A percentile compares a stretch with the other conserved stretches of the same genome.
Evolutionary conservation across 2,113 vertebrate genomes (phyloP).

Genomic region (Apodemus speciosus): DNA sequence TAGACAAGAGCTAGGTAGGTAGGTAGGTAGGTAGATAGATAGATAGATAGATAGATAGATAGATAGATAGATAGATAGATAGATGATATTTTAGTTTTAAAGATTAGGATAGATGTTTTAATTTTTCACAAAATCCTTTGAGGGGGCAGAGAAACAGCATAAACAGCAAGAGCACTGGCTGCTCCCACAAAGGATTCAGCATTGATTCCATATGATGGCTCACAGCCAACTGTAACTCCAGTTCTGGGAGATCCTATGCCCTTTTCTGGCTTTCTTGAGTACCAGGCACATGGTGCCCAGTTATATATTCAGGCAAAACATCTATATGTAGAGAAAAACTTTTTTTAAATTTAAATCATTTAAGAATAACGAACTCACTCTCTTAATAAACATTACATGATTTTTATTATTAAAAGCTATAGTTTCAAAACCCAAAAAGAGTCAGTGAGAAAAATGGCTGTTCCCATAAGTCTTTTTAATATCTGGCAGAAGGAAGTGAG

Average conservation of each 20-base stretch:
- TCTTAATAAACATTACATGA: neutral
- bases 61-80: no score
- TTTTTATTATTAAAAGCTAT: neutral
- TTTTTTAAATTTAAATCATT: neutral
- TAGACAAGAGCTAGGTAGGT: neutral
- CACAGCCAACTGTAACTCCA: neutral
- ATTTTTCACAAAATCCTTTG: neutral
- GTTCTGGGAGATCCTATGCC: neutral
- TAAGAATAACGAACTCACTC: neutral
- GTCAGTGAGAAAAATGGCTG: neutral
- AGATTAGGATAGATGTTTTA: slow-evolving; percentile 22
- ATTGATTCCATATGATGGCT: neutral
- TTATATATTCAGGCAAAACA: neutral
- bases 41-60: no score
- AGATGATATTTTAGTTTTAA: neutral
- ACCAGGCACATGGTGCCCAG: neutral
- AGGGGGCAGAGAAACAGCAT: neutral
- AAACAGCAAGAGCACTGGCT: neutral
- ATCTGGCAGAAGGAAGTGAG: neutral
- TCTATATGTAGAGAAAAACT: neutral
- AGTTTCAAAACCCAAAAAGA: neutral
- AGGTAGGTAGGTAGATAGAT: no score
- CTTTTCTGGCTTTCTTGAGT: neutral
- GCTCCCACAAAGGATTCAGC: neutral
- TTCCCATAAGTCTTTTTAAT: neutral